A percentile compares a stretch with the other conserved stretches of the same genome.
Evolutionary conservation across 2,113 vertebrate species (phyloP).

Genomic region (human): GRCh38 chr3:45755001-45755500

Average conservation of each 20-base stretch:
- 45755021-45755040: neutral
- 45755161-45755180: neutral
- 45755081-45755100: too few species aligned
- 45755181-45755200: neutral
- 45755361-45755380: neutral
- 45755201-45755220: neutral
- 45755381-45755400: neutral
- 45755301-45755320: too few species aligned
- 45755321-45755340: neutral
- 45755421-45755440: neutral
- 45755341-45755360: neutral
- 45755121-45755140: neutral
- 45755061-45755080: neutral
- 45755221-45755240: neutral
- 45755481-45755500: constrained; percentile 75
- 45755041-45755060: neutral
- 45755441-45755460: constrained; percentile 38
- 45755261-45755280: neutral
- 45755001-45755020: neutral
- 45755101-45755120: neutral
- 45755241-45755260: rapidly evolving
- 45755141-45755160: neutral
- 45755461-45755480: constrained; percentile 88
- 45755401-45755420: neutral
- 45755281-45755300: neutral